Evolutionary conservation across 2,888 invertebrate species (phyloP).

Genomic region (Leucophenga maculata): DNA sequence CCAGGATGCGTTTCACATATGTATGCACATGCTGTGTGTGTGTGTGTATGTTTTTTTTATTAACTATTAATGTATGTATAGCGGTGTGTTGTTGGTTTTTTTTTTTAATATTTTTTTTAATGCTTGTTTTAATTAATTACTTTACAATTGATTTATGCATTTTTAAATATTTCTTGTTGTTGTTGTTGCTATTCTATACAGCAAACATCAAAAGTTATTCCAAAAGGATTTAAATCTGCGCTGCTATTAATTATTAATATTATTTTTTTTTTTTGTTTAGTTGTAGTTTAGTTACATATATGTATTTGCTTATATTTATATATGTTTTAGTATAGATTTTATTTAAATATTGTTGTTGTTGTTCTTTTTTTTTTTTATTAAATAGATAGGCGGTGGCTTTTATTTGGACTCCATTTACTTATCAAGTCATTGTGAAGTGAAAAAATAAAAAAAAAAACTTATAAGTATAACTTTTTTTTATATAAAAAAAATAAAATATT

Average conservation of each 20-base stretch:
- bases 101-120: background rate
- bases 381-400: slow-evolving; percentile 66
- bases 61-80: background rate
- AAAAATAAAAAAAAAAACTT: slow-evolving; percentile 26
- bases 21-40: slow-evolving; percentile 7
- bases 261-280: background rate
- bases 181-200: slow-evolving; percentile 38
- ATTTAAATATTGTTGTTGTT: slow-evolving; percentile 15
- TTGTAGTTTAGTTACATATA: background rate
- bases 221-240: slow-evolving; percentile 54
- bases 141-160: background rate
- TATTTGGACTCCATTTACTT: slow-evolving; percentile 68
- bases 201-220: slow-evolving; percentile 62
- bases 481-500: background rate
- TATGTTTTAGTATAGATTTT: slow-evolving; percentile 30
- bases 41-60: too few relatives aligned
- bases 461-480: slow-evolving; percentile 15
- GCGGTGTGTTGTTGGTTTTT: background rate
- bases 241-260: background rate
- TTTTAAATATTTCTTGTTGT: slow-evolving; percentile 17
- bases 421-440: slow-evolving; percentile 54
- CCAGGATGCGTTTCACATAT: slow-evolving; percentile 52
- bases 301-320: slow-evolving; percentile 22
- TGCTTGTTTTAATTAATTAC: background rate
- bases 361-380: slow-evolving; percentile 22